Percentiles rank a stretch among this genome's conserved stretches.
phyloP scores from a whole-genome alignment of 1,140 invertebrate genomes.

The Liolophura sinensis region DNA sequence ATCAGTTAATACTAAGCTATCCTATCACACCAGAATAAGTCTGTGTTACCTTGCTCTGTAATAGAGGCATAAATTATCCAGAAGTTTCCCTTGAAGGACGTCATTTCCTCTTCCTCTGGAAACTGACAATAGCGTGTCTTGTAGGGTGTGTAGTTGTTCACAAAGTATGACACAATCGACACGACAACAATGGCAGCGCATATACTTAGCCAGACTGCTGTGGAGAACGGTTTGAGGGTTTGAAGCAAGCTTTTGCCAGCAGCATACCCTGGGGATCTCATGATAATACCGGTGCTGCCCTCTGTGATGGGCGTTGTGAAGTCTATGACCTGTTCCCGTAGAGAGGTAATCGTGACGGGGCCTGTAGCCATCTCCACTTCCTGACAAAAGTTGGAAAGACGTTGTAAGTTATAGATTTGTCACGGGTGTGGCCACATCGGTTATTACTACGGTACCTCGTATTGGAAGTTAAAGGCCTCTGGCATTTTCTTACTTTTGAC shows the following conservation, averaged over 20 bases:
- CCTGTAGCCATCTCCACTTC: slow-evolving; percentile 44
- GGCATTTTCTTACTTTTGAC: too few relatives aligned
- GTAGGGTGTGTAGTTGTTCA: slow-evolving; percentile 26
- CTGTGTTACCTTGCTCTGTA: slow-evolving; percentile 28
- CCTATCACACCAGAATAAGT: too few relatives aligned
- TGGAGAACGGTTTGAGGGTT: slow-evolving; percentile 15
- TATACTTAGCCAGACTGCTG: slow-evolving; percentile 20
- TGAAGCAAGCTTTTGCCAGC: slow-evolving; percentile 26
- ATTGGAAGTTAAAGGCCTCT: too few relatives aligned
- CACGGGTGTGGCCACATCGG: too few relatives aligned
- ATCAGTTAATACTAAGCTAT: too few relatives aligned
- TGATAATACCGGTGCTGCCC: slow-evolving; percentile 67
- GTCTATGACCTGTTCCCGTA: slow-evolving; percentile 40
- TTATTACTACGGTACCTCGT: too few relatives aligned
- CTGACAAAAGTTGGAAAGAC: slow-evolving; percentile 14
- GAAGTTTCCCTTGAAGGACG: slow-evolving; percentile 10
- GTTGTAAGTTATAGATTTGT: neutral
- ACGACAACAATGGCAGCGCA: slow-evolving; percentile 11
- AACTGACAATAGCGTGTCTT: slow-evolving; percentile 5
- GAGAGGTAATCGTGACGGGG: slow-evolving; percentile 41
- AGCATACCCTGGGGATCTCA: slow-evolving; percentile 60
- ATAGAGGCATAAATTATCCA: slow-evolving; percentile 25
- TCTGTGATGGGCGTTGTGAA: slow-evolving; percentile 50
- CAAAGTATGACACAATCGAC: slow-evolving; percentile 22
- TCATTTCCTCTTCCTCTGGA: neutral